These are phyloP conservation scores for Ochropacha duplaris DNA, from an alignment of 2,888 invertebrate species.

Conservation along the genomic window DNA sequence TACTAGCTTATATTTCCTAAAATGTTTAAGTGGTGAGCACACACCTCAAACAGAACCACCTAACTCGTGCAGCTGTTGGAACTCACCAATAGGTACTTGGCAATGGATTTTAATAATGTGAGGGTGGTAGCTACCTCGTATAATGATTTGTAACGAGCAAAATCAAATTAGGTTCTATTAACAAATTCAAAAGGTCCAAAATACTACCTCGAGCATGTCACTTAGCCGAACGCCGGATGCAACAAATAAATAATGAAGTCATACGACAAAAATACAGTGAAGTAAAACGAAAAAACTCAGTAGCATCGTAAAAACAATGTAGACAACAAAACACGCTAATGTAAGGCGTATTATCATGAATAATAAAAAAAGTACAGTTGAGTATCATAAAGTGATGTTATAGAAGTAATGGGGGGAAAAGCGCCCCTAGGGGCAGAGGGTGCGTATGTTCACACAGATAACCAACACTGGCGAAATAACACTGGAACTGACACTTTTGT, in stretches of 20 bases:
- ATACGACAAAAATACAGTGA: slow-evolving; percentile 37
- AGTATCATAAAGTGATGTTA: slow-evolving; percentile 77
- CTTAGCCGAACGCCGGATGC: slow-evolving; percentile 10
- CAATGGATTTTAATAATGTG: too few species aligned
- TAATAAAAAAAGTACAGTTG: slow-evolving; percentile 73
- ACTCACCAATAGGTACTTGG: too few species aligned
- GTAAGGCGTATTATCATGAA: slow-evolving; percentile 74
- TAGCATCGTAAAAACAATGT: slow-evolving; percentile 51
- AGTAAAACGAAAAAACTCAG: slow-evolving; percentile 35
- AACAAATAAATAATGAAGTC: slow-evolving; percentile 46
- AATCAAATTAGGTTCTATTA: background rate
- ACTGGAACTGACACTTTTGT: background rate
- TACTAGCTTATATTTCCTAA: too few species aligned
- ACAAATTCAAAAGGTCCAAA: background rate
- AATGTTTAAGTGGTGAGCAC: too few species aligned
- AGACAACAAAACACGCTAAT: slow-evolving; percentile 64
- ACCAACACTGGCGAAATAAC: slow-evolving; percentile 5
- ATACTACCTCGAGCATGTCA: background rate
- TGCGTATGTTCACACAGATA: slow-evolving; percentile 34
- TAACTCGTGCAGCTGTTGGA: too few species aligned
- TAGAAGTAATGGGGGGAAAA: slow-evolving; percentile 75
- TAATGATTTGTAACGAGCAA: too few species aligned
- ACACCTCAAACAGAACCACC: too few species aligned
- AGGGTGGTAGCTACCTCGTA: too few species aligned
- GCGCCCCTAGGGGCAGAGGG: slow-evolving; percentile 52